Base-by-base conservation (phyloP, 2,888 invertebrate genomes). In the Formica aserva region DNA sequence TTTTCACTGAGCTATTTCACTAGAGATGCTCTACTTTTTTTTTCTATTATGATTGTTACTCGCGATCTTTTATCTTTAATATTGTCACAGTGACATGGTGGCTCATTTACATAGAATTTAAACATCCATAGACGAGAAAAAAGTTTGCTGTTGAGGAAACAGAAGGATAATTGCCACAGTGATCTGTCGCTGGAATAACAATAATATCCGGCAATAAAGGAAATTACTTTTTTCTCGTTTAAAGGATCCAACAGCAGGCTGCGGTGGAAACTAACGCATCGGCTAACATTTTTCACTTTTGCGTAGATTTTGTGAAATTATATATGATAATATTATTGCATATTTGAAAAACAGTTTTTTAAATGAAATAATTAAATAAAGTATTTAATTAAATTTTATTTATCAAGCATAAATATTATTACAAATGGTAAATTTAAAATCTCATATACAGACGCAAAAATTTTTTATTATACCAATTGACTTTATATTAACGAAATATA, bases 161-260 rank as follows among this genome's bases (percentile, higher is more conserved):
- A 72, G 41, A 72, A 80, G 62, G 65, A 84, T 76, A 86, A 85
- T 72, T 72, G 57, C 29, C 4, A 57, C 60, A 15, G 32, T 80
- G 69, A 78, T 29, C 66, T 72, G 55, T 66, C 41, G 18, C 55
- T 11, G 18, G 76, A 76, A 85, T 89, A 89, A 89, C 83, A 85
- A 77, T 84, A 87, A 89, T 85, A 81, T 82, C 26, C 63, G 45
- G 84, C 57, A 87, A 67, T 85, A 89, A 87, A 86, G 80, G 84
- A 89, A 89, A 89, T 89, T 89, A 89, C 87, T 83, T 76, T 86
- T 80, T 82, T 77, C 67, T 65, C 80, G 83, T 89, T 87, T 89
- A 89, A 87, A 84, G 75, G 67, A 84, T 84, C 77, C 74, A 81
- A 81, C 57, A 55, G 48, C 60, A 65, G 62, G 48, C 66, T 83